Conservation (phyloP, 2,888 invertebrate species). For the Eueremaeus valkanovi region DNA sequence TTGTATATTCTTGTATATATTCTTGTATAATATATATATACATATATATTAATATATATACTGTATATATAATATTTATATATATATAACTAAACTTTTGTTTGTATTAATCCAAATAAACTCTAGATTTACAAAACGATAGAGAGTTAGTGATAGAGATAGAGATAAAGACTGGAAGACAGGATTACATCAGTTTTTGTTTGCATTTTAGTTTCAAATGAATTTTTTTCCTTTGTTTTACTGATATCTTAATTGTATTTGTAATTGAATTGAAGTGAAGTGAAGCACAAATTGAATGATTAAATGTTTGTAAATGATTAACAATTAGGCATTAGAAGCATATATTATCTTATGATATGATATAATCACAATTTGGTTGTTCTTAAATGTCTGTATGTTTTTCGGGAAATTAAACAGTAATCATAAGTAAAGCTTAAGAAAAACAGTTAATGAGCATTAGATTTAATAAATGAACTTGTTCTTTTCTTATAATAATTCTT, state of each 20-base stretch:
- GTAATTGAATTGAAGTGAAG: too few relatives aligned
- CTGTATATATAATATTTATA: background rate
- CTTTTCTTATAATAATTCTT: background rate
- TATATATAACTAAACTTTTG: slow-evolving; percentile 17
- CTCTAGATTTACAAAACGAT: slow-evolving; percentile 25
- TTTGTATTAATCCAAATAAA: slow-evolving; percentile 17
- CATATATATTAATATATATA: background rate
- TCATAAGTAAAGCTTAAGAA: background rate
- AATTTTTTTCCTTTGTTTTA: background rate
- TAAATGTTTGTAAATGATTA: slow-evolving; percentile 18
- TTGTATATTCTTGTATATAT: slow-evolving; percentile 9
- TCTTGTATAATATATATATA: background rate
- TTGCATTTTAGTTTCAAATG: background rate
- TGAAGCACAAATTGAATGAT: slow-evolving; percentile 25
- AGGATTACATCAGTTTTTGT: slow-evolving; percentile 22
- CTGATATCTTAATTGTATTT: background rate
- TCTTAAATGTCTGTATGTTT: background rate
- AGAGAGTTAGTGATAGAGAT: slow-evolving; percentile 4
- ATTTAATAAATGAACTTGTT: background rate
- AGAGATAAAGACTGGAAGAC: slow-evolving; percentile 21
- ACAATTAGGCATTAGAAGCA: slow-evolving; percentile 28
- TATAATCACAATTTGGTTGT: slow-evolving; percentile 15
- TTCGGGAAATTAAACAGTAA: background rate
- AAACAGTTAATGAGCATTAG: slow-evolving; percentile 15
- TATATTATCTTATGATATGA: background rate